Conservation (phyloP, 2,113 vertebrate species). For the Zootoca vivipara region DNA sequence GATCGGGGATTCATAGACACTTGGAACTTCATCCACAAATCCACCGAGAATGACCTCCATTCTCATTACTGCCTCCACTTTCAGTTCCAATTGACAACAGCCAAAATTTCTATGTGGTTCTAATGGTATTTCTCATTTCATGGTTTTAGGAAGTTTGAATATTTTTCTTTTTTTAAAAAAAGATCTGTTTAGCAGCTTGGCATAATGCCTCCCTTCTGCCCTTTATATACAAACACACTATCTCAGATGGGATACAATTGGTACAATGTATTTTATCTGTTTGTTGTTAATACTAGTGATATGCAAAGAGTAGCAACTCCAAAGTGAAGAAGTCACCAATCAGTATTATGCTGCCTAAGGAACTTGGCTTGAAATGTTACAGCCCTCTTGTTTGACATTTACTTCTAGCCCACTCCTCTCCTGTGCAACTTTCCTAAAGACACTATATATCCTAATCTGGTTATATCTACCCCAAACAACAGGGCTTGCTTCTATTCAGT, state of each 20-base stretch:
- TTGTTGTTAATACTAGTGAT: not conserved
- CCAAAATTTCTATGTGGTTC: not conserved
- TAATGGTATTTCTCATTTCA: not conserved
- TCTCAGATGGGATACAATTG: not conserved
- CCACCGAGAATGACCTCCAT: no score
- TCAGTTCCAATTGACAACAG: not conserved
- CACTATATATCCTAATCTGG: not conserved
- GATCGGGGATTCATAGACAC: not conserved
- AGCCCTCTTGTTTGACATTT: not conserved
- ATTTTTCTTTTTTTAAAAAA: not conserved
- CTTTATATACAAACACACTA: no score
- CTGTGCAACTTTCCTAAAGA: not conserved
- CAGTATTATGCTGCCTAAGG: no score
- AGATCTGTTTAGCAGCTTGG: not conserved
- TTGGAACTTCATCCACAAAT: not conserved
- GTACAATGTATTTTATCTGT: not conserved
- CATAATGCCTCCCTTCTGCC: no score
- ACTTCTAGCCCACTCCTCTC: not conserved
- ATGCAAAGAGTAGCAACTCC: not conserved
- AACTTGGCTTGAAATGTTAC: not conserved
- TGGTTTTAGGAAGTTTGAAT: not conserved
- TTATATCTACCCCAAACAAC: not conserved
- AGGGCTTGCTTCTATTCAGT: not conserved
- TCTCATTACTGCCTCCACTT: not conserved
- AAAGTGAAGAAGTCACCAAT: not conserved